phyloP scores from a whole-genome alignment of 2,888 invertebrate genomes.

The Gisinianus flammeolus region DNA sequence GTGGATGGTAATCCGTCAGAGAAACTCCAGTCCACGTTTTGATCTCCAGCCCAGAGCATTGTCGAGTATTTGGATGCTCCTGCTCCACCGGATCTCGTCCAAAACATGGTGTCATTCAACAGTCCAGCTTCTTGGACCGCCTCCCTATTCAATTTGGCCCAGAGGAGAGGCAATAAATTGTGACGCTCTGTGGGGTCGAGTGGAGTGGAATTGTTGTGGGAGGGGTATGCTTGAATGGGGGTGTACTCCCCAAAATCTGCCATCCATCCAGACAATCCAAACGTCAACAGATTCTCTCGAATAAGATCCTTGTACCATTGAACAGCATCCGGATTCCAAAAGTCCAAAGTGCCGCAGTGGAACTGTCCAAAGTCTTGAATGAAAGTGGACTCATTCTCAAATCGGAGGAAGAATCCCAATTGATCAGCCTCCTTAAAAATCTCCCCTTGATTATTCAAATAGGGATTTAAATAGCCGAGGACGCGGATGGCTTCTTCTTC shows the following conservation, averaged over 20 bases:
- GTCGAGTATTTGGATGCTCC: conserved; percentile 47
- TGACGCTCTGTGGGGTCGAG: conserved; percentile 46
- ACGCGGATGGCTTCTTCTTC: conserved; percentile 52
- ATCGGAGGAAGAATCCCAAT: conserved; percentile 51
- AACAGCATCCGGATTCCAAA: conserved; percentile 61
- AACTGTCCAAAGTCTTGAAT: conserved; percentile 58
- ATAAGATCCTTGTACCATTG: conserved; percentile 61
- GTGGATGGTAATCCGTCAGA: conserved; percentile 57
- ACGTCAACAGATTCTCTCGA: conserved; percentile 51
- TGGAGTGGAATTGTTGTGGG: not conserved
- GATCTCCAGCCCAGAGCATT: conserved; percentile 59
- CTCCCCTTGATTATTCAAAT: conserved; percentile 55
- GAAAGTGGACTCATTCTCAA: conserved; percentile 47
- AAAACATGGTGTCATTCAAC: conserved; percentile 52
- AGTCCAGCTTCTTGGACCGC: conserved; percentile 49
- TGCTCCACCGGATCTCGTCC: conserved; percentile 53
- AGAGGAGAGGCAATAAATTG: conserved; percentile 51
- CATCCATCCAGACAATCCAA: conserved; percentile 59
- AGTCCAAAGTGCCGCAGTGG: conserved; percentile 60
- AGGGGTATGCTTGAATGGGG: conserved; percentile 43
- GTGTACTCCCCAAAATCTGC: conserved; percentile 59
- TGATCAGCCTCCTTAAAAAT: conserved; percentile 52
- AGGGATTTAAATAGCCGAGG: conserved; percentile 57
- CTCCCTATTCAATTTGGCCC: conserved; percentile 53
- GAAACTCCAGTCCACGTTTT: conserved; percentile 58